These are phyloP conservation scores for Unio delphinus DNA, from an alignment of 2,888 invertebrate genomes.

Conservation along the genomic window DNA sequence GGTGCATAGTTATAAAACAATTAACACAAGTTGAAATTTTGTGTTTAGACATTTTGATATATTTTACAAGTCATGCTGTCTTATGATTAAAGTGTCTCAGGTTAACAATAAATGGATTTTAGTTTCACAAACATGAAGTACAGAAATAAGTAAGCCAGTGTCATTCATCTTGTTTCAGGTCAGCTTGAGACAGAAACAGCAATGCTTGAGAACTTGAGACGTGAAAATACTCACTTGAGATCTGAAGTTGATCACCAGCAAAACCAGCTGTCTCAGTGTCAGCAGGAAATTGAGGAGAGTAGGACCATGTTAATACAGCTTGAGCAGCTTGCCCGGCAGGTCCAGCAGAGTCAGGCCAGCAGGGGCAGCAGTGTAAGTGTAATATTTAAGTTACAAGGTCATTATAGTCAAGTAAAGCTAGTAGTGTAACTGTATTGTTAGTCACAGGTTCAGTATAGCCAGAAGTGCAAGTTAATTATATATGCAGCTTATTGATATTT, in stretches of 20 bases:
- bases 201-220: constrained; percentile 37
- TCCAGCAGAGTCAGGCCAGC: constrained; percentile 33
- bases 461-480: no score
- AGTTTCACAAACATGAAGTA: background rate
- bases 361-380: constrained; percentile 35
- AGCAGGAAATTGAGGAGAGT: constrained; percentile 59
- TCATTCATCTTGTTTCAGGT: constrained; percentile 19
- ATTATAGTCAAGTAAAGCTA: no score
- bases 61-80: no score
- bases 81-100: no score
- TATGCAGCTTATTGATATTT: no score
- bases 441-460: no score
- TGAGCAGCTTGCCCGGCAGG: constrained; percentile 53
- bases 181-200: constrained; percentile 44
- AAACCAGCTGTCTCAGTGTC: constrained; percentile 45
- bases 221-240: constrained; percentile 48
- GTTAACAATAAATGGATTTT: background rate
- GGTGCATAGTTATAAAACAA: no score
- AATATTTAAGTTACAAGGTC: no score
- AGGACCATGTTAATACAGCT: constrained; percentile 52
- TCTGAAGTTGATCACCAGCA: constrained; percentile 44
- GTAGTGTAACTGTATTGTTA: no score
- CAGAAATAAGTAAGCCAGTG: background rate
- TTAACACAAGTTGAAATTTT: no score
- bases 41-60: no score